Evolutionary conservation across 2,113 vertebrate species (phyloP).

Genomic region (Propithecus coquereli): DNA sequence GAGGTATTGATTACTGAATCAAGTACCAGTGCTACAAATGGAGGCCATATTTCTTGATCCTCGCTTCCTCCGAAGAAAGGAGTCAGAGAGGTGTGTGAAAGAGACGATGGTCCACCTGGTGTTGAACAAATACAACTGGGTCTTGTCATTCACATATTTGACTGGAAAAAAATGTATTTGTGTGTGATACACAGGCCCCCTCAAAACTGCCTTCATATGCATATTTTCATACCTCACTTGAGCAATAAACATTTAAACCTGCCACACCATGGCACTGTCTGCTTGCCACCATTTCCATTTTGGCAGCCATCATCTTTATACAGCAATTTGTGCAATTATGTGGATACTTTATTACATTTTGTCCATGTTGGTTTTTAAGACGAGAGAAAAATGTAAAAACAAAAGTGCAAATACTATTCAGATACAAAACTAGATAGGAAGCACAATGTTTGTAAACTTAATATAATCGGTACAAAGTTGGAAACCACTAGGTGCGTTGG

Average conservation of each 20-base stretch:
- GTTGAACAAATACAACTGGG: not conserved
- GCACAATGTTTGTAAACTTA: constrained; percentile 5
- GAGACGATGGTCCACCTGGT: not conserved
- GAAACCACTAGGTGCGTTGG: constrained; percentile 37
- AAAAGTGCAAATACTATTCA: constrained; percentile 18
- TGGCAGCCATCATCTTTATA: not conserved
- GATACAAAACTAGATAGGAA: not conserved
- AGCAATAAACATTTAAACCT: constrained; percentile 13
- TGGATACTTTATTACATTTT: not conserved
- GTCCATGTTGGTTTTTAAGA: not conserved
- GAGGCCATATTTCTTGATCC: not conserved
- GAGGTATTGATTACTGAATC: constrained; percentile 25
- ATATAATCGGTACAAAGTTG: constrained; percentile 24
- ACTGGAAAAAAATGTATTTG: not conserved
- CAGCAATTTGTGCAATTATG: not conserved
- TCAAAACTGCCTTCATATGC: not conserved
- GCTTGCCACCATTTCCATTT: not conserved
- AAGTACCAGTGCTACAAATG: not conserved
- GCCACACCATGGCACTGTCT: not conserved
- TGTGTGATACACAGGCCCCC: not conserved
- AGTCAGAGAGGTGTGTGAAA: not conserved
- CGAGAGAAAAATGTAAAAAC: constrained; percentile 24
- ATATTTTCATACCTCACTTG: not conserved
- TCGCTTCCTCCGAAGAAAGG: constrained; percentile 13
- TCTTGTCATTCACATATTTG: not conserved